Evolutionary conservation across 2,888 invertebrate species (phyloP), one percentile per base, ranked within the genome.

Genomic region (Hermaeophaga mercurialis): DNA sequence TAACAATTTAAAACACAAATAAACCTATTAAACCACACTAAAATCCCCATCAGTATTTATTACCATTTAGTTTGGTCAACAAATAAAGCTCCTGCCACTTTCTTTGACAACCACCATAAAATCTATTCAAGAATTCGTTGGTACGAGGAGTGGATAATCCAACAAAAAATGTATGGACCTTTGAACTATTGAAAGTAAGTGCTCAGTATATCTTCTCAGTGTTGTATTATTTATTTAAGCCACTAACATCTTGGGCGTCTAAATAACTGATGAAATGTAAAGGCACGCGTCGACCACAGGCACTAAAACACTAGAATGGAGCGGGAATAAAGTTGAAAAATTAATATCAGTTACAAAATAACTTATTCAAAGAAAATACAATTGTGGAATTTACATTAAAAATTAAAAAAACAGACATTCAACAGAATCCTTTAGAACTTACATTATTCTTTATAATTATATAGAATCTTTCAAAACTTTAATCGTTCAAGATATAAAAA

Each of bases 231-330:
- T 59, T 59, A 59, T 59, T 59, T 43, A 59, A 53, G 33, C 52
- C 59, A 43, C 59, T 45, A 59, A 48, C 56, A 48, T 45, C 56
- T 50, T 54, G 43, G 33, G 39, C 43, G 11, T 48, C 53, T 59
- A 59, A 59, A 59, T 59, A 59, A 59, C 56, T 53, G 33, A 59
- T 56, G 56, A 56, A 55, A 52, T 56, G 59, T 43, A 53, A 31
- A 59, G 44, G 53, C 56, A 56, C 56, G 53, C 53, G 48, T 52
- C 44, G 17, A 53, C 46, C 54, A 34, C 49, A 58, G 22, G 19
- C 41, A 50, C 46, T 41, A 54, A 36, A 54, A 50, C 33, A 46
- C 12, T 39, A 26, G 36, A 45, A 45, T 15, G 36, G 17, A 18
- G 43, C 18, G 12, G 43, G 6, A 14, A 4, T 22, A 44, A 28